Percentiles rank a stretch among this genome's conserved stretches.
phyloP scores from a whole-genome alignment of 2,113 vertebrate species.

The Chaetops frenatus region DNA sequence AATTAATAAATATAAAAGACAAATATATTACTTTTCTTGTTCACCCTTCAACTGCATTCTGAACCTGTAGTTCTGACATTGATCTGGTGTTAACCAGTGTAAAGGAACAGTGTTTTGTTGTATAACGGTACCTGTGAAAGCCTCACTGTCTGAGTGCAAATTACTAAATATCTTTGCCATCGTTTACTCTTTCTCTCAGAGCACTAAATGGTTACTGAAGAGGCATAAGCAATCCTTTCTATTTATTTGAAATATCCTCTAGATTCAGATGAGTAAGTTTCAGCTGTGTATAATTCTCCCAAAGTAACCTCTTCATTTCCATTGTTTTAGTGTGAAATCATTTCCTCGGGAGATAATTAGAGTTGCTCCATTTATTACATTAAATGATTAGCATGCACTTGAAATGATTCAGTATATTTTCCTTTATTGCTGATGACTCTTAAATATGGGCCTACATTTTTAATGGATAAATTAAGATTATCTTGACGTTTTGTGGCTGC shows the following conservation, averaged over 20 bases:
- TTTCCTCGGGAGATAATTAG: conserved; percentile 86
- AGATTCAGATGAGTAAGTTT: conserved; percentile 73
- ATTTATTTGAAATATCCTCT: conserved; percentile 58
- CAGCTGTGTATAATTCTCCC: conserved; percentile 72
- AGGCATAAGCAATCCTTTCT: conserved; percentile 13
- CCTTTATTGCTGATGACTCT: conserved; percentile 81
- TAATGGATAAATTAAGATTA: conserved; percentile 78
- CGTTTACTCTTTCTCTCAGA: background rate
- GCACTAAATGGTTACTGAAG: conserved; percentile 42
- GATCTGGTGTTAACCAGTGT: conserved; percentile 22
- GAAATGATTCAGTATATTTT: conserved; percentile 83
- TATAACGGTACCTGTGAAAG: background rate
- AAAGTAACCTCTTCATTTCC: conserved; percentile 78
- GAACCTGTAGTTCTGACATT: background rate
- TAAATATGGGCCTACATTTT: conserved; percentile 77
- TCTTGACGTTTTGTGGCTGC: conserved; percentile 71
- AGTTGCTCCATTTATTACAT: conserved; percentile 86
- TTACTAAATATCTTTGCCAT: conserved; percentile 46
- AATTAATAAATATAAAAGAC: background rate
- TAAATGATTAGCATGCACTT: conserved; percentile 84
- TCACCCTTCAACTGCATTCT: background rate
- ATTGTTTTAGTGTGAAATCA: conserved; percentile 87
- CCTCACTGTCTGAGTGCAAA: background rate
- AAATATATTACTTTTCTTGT: conserved; percentile 16
- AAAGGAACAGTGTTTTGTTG: conserved; percentile 17